phyloP scores from a whole-genome alignment of 1,140 invertebrate genomes.

The Tachypleus tridentatus region DNA sequence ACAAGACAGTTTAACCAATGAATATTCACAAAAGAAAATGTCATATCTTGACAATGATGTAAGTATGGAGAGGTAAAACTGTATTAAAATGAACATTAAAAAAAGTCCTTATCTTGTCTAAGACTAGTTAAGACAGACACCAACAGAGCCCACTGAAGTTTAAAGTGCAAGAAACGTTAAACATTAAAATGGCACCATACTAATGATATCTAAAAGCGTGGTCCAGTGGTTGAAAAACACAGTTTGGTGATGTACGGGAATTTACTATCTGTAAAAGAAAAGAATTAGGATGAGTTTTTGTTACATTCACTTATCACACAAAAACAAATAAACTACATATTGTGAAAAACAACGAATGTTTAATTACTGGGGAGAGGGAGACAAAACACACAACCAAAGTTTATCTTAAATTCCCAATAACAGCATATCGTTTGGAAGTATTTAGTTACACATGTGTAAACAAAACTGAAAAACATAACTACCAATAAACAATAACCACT shows the following conservation, averaged over 20 bases:
- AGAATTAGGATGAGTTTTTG: conserved; percentile 3
- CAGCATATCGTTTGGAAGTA: conserved; percentile 3
- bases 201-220: not conserved
- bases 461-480: not conserved
- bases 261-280: conserved; percentile 62
- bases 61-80: too few species aligned
- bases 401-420: conserved; percentile 11
- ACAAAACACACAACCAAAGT: conserved; percentile 3
- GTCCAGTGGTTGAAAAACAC: conserved; percentile 55
- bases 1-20: too few species aligned
- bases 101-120: too few species aligned
- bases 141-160: too few species aligned
- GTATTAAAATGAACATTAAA: too few species aligned
- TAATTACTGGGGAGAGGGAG: conserved; percentile 1
- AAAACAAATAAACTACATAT: not conserved
- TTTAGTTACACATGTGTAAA: not conserved
- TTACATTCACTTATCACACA: not conserved
- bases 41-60: too few species aligned
- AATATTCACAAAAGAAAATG: too few species aligned
- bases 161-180: too few species aligned
- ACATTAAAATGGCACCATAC: too few species aligned
- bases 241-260: conserved; percentile 96
- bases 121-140: too few species aligned
- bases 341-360: conserved; percentile 13
- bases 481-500: not conserved